phyloP scores from a whole-genome alignment of 2,113 vertebrate species.

The Dicaeum eximium region DNA sequence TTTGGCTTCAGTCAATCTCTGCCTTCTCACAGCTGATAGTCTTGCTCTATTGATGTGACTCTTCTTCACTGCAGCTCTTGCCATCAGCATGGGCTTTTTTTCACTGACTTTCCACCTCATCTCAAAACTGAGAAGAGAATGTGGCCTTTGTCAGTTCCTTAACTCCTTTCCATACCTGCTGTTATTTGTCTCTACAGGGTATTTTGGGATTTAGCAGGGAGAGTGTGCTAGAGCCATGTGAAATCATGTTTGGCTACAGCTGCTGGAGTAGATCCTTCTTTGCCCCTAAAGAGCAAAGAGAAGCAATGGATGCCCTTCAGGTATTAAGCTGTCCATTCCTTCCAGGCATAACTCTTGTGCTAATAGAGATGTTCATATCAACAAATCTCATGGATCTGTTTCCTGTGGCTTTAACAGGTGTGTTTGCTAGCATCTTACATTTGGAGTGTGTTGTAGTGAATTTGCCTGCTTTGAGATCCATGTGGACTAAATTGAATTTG shows the following conservation, averaged over 20 bases:
- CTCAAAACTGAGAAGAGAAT: neutral
- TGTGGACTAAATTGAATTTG: neutral
- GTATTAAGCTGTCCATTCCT: neutral
- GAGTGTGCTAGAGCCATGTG: neutral
- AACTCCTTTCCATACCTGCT: neutral
- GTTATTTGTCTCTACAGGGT: neutral
- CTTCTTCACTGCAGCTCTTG: neutral
- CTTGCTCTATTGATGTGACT: neutral
- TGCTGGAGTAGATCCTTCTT: neutral
- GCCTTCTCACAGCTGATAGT: neutral
- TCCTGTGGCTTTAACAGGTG: neutral
- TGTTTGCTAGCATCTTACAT: neutral
- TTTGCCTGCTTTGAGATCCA: neutral
- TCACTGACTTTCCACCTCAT: neutral
- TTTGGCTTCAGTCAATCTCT: neutral
- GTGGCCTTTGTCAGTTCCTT: neutral
- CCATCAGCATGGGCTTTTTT: neutral
- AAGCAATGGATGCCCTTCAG: neutral
- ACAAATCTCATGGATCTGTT: neutral
- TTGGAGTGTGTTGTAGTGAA: neutral
- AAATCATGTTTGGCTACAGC: neutral
- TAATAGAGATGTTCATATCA: neutral
- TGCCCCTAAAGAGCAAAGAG: neutral
- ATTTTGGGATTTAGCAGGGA: neutral
- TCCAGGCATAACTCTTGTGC: neutral